Evolutionary conservation across 2,888 invertebrate genomes (phyloP), one percentile per base, ranked within the genome.

Genomic region (Lasioglossum figueresi): DNA sequence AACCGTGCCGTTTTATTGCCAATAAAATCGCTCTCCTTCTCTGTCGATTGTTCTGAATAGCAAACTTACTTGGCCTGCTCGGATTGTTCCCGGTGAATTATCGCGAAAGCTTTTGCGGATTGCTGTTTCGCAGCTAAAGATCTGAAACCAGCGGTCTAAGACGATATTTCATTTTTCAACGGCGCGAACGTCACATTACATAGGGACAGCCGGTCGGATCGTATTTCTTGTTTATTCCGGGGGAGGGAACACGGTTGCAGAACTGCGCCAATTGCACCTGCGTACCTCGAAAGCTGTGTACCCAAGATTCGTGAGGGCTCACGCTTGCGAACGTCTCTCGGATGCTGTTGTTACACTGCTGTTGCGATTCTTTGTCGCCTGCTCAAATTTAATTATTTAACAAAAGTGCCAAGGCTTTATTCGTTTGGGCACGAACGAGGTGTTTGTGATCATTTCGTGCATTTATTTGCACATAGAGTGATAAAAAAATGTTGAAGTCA

Each of bases 21-120:
- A 73, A 83, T 76, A 83, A 83, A 83, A 76, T 76, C 72, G 23
- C 37, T 34, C 52, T 52, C 6, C 52, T 52, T 72, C 34, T 66
- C 6, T 56, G 72, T 73, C 56, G 71, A 82, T 83, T 75, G 75
- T 75, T 81, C 56, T 1, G 76, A 70, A 56, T 52, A 56, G 70
- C 40, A 70, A 71, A 56, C 19, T 16, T 37, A 68, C 68, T 19
- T 3, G 8, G 40, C 34, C 56, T 4, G 56, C 56, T 10, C n/a
- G 34, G 14, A 40, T 70, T 48, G 37, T 72, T 72, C 48, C 23
- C 34, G 34, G n/a, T 73, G 73, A 73, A 52, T 73, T 59, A 48
- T 31, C 70, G n/a, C 40, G 19, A 56, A 45, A 4, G 31, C 4
- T 74, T 27, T 31, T n/a, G 56, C n/a, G 45, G 70, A 70, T 82